A percentile compares a stretch with the other conserved stretches of the same genome.
phyloP scores from a whole-genome alignment of 2,888 invertebrate genomes.

The Agrochola macilenta region DNA sequence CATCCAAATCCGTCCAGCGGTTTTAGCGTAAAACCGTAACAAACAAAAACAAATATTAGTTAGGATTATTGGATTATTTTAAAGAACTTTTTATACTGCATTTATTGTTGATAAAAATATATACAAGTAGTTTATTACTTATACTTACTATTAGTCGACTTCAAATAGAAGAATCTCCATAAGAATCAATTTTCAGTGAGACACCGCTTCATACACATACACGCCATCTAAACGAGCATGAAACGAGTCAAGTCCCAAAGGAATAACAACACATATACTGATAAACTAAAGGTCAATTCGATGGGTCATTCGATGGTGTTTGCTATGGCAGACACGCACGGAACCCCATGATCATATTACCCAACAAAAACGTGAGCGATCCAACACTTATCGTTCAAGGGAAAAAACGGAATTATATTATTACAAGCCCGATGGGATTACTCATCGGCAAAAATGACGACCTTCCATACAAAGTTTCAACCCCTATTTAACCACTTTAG shows the following conservation, averaged over 20 bases:
- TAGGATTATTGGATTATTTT: too few species aligned
- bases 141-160: not conserved
- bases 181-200: not conserved
- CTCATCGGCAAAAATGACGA: not conserved
- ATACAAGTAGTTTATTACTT: too few species aligned
- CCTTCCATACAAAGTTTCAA: not conserved
- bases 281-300: conserved; percentile 33
- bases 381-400: not conserved
- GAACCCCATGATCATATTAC: conserved; percentile 31
- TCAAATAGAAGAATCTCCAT: not conserved
- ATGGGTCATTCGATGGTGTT: conserved; percentile 20
- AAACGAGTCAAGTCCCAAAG: not conserved
- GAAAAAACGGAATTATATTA: not conserved
- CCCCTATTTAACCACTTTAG: not conserved
- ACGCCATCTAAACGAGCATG: not conserved
- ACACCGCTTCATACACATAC: not conserved
- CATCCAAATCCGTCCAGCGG: too few species aligned
- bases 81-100: not conserved
- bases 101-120: not conserved
- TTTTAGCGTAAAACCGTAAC: too few species aligned
- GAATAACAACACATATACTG: conserved; percentile 19
- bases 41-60: too few species aligned
- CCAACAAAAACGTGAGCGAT: conserved; percentile 23
- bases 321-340: conserved; percentile 30
- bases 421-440: not conserved